These are phyloP conservation scores for Stenotaenia linearis DNA, from an alignment of 2,888 invertebrate genomes.

Conservation along the genomic window DNA sequence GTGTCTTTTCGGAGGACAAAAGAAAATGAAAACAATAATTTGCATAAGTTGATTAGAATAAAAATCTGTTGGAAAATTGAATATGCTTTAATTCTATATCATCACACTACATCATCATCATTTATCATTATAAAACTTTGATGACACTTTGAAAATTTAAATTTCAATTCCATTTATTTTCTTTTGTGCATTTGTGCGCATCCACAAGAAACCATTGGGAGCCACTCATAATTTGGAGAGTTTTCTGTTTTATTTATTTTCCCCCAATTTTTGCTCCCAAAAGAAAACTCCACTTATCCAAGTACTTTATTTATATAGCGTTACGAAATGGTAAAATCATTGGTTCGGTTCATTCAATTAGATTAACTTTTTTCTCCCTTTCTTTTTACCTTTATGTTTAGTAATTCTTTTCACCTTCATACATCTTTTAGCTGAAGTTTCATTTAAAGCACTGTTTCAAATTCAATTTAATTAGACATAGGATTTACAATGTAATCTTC, in stretches of 20 bases:
- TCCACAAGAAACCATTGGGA: background rate
- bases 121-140: background rate
- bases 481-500: background rate
- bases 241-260: background rate
- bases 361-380: background rate
- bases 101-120: background rate
- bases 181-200: background rate
- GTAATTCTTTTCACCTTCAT: background rate
- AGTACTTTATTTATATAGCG: slow-evolving; percentile 15
- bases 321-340: slow-evolving; percentile 10
- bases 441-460: background rate
- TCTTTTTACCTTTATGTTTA: background rate
- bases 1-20: background rate
- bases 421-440: background rate
- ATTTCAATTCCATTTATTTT: too few relatives aligned
- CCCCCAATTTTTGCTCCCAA: background rate
- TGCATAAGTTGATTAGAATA: background rate
- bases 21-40: background rate
- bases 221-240: background rate
- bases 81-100: background rate
- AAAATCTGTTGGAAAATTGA: background rate
- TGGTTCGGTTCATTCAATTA: slow-evolving; percentile 7
- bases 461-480: background rate
- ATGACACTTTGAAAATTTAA: too few relatives aligned
- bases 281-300: background rate